phyloP scores from a whole-genome alignment of 2,888 invertebrate genomes.

The Campaea margaritaria region DNA sequence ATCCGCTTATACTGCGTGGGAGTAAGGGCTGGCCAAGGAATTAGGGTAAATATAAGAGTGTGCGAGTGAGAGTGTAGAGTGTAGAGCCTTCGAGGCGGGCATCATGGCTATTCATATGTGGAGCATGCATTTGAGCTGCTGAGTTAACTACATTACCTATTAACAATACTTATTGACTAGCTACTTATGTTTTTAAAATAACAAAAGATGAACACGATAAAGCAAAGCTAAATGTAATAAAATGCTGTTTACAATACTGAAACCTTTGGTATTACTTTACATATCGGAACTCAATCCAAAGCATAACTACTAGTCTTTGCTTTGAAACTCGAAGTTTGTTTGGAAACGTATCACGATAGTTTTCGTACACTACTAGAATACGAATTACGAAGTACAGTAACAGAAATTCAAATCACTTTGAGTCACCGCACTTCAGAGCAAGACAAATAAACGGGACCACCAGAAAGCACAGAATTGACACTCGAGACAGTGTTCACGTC shows the following conservation, averaged over 20 bases:
- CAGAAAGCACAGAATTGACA: slow-evolving; percentile 54
- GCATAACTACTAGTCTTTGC: neutral
- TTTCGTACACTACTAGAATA: slow-evolving; percentile 4
- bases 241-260: too few relatives aligned
- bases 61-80: too few relatives aligned
- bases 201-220: neutral
- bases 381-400: slow-evolving; percentile 11
- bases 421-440: slow-evolving; percentile 31
- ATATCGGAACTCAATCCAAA: neutral
- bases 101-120: slow-evolving; percentile 33
- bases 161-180: neutral
- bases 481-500: slow-evolving; percentile 57
- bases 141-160: neutral
- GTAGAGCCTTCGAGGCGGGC: slow-evolving; percentile 38
- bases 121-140: slow-evolving; percentile 19
- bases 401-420: slow-evolving; percentile 28
- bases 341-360: neutral
- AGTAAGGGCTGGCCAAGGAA: slow-evolving; percentile 61
- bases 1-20: slow-evolving; percentile 79
- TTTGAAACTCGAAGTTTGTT: neutral
- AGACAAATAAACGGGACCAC: slow-evolving; percentile 39
- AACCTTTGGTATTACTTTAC: too few relatives aligned
- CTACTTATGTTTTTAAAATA: neutral
- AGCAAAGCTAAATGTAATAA: too few relatives aligned
- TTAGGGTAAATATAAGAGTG: slow-evolving; percentile 80